Base-by-base conservation (phyloP, 2,113 vertebrate genomes). In the Ivindomyrus marchei region DNA sequence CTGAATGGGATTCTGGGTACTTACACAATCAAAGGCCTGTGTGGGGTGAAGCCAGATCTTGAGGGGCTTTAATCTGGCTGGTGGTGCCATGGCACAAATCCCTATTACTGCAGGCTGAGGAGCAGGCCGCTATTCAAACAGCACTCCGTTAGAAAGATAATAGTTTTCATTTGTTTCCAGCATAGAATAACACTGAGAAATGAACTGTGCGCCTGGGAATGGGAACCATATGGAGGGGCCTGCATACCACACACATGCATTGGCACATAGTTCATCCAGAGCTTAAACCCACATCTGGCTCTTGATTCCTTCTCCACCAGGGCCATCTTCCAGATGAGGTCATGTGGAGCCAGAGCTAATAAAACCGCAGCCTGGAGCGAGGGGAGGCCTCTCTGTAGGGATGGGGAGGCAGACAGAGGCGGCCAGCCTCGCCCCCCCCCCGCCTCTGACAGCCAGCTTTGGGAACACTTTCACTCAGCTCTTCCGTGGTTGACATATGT, bases 221-320 rank as follows among this genome's bases (percentile, higher is more conserved):
- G 91, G 91, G 92, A 95, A 95, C 93, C 95, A 96, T 94, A 96
- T 95, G 95, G 91, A 74, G 77, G 87, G 88, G 53, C 27, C n/a
- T 10, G 53, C 50, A 87, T 94, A 95, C 95, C 95, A 95, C 96
- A 96, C 95, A 95, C 94, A 92, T 92, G 52, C 19, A 92, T 94
- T 95, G 95, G 95, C 94, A 94, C 80, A 45, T 92, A 85, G 91
- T 94, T 93, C 91, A 91, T 92, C 90, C 92, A 62, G 92, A 90
- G 92, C 93, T 94, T 92, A 93, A 92, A 94, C 90, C 91, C 94
- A 94, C 94, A 95, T 93, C 93, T 94, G 89, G 89, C 89, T 89
- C 80, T 52, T 46, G 52, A 85, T 85, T 84, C 92, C 90, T 90
- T 93, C 93, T 93, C 93, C 91, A 93, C 92, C 92, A 94, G 92